These are phyloP conservation scores for Saccostrea glomerata DNA, from an alignment of 1,140 invertebrate genomes.

Conservation along the genomic window DNA sequence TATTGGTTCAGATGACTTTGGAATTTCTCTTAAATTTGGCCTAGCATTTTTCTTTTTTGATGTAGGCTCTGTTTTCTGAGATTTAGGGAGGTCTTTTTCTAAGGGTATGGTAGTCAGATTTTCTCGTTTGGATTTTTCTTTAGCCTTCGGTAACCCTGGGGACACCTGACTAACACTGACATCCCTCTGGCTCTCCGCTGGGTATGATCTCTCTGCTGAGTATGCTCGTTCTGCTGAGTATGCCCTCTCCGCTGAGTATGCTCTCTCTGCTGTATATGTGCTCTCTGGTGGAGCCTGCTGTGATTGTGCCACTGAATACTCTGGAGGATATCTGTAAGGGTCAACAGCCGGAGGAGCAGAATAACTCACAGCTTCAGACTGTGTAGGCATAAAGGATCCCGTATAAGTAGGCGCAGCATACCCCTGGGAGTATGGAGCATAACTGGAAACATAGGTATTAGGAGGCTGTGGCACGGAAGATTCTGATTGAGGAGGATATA, in stretches of 20 bases:
- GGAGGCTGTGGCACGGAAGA: neutral
- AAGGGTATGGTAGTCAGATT: neutral
- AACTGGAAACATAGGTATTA: neutral
- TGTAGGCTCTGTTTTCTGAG: neutral
- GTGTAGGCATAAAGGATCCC: neutral
- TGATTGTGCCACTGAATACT: neutral
- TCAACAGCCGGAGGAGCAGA: neutral
- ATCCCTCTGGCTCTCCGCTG: neutral
- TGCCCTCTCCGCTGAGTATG: too few species aligned
- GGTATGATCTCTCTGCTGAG: too few species aligned
- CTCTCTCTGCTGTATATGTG: neutral
- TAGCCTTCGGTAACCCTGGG: constrained; percentile 7
- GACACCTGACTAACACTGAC: neutral
- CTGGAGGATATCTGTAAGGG: neutral
- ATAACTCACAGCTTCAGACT: neutral
- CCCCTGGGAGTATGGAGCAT: neutral
- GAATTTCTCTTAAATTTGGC: constrained; percentile 47
- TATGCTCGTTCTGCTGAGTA: neutral
- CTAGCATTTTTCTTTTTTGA: constrained; percentile 19
- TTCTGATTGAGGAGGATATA: neutral
- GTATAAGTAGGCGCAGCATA: neutral
- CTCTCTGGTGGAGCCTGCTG: neutral
- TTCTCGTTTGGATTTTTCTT: neutral
- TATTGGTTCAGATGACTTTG: neutral
- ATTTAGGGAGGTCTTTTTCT: neutral